These are phyloP conservation scores for Drosophila pectinifera DNA, from an alignment of 1,140 invertebrate species.

Conservation along the genomic window DNA sequence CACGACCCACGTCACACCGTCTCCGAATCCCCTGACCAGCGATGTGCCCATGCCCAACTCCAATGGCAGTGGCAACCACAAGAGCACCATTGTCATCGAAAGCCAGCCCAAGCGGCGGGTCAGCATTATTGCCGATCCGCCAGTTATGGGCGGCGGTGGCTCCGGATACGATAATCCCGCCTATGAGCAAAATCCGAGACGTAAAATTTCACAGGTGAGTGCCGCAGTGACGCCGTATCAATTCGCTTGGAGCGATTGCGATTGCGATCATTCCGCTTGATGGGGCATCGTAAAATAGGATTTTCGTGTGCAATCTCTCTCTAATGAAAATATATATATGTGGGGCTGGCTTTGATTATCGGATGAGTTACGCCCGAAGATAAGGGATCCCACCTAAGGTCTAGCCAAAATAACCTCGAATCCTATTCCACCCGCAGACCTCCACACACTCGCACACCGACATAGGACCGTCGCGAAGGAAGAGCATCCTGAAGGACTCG, in stretches of 20 bases:
- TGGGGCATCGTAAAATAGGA: constrained; percentile 46
- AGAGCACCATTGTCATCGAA: constrained; percentile 70
- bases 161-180: constrained; percentile 80
- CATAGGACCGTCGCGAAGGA: constrained; percentile 87
- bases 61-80: constrained; percentile 56
- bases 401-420: constrained; percentile 1
- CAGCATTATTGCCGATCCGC: constrained; percentile 81
- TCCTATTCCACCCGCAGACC: constrained; percentile 48
- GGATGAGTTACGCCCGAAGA: constrained; percentile 12
- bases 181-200: constrained; percentile 79
- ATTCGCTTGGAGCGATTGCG: constrained; percentile 13
- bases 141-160: constrained; percentile 47
- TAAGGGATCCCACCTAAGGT: background rate
- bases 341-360: constrained; percentile 28
- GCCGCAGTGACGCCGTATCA: constrained; percentile 15
- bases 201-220: constrained; percentile 84
- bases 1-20: constrained; percentile 18
- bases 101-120: constrained; percentile 82
- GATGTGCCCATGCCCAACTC: constrained; percentile 57
- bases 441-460: constrained; percentile 80
- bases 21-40: constrained; percentile 46
- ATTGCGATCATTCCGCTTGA: constrained; percentile 42
- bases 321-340: constrained; percentile 28
- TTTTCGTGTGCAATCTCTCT: constrained; percentile 41
- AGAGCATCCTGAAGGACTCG: constrained; percentile 88